A percentile compares a stretch with the other conserved stretches of the same genome.
phyloP scores from a whole-genome alignment of 1,140 invertebrate species.

The Hirudo medicinalis region DNA sequence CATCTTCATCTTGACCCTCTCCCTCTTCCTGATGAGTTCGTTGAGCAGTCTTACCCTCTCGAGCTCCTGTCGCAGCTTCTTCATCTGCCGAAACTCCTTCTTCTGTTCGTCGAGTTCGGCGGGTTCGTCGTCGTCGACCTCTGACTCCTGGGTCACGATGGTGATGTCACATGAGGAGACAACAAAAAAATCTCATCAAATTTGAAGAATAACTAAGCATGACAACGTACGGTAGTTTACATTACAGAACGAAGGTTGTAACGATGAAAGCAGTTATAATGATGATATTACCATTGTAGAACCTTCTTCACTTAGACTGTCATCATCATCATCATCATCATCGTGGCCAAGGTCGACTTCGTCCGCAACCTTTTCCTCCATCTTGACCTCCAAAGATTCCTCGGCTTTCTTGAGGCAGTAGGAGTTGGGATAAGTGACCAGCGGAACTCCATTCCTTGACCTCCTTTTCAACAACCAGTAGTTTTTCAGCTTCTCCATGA shows the following conservation, averaged over 20 bases:
- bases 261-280: background rate
- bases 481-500: constrained; percentile 2
- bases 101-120: background rate
- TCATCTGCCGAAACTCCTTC: background rate
- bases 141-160: background rate
- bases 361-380: background rate
- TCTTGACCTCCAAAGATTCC: too few relatives aligned
- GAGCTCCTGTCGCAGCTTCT: constrained; percentile 39
- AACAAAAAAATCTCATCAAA: too few relatives aligned
- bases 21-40: constrained; percentile 85
- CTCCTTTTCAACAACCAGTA: constrained; percentile 89
- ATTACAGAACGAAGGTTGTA: background rate
- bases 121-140: background rate
- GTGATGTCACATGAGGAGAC: background rate
- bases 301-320: too few relatives aligned
- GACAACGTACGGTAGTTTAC: background rate
- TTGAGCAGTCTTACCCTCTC: constrained; percentile 80
- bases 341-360: background rate
- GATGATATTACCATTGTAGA: too few relatives aligned
- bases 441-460: constrained; percentile 82
- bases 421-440: constrained; percentile 56
- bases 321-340: too few relatives aligned
- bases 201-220: background rate
- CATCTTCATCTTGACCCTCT: constrained; percentile 79
- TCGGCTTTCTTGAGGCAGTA: constrained; percentile 25